Evolutionary conservation across 2,888 invertebrate genomes (phyloP), one percentile per base, ranked within the genome.

Genomic region (Tipula confusa): DNA sequence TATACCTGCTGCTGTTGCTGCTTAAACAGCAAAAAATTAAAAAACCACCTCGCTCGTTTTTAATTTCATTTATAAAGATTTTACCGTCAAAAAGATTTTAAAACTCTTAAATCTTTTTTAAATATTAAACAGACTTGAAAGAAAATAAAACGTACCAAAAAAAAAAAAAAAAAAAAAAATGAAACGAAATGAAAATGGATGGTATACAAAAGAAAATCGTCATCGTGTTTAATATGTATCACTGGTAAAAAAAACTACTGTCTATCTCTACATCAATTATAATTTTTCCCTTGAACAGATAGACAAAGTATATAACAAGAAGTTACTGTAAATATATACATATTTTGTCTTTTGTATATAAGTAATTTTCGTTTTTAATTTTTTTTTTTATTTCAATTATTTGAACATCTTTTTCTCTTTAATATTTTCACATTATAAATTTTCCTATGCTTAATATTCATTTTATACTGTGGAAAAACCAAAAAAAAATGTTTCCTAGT

Each of bases 271-370:
- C 64, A 64, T 64, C 64, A 64, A 64, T 64, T 64, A 64, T 64
- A 64, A 64, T 64, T 64, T 64, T 64, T 24, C 64, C 64, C 64
- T 64, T 64, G 64, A 64, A 64, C 64, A 64, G 64, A 64, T 64
- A 64, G 24, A 64, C 64, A 64, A 64, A 64, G 64, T 64, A 64
- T n/a, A 64, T 13, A 43, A 64, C 64, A 64, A 64, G 24, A 64
- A 64, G 64, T 64, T 64, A 64, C 64, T 64, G 64, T 64, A 64
- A 64, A 64, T 64, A 64, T 64, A 64, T n/a, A n/a, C n/a, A n/a
- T 24, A 24, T 64, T 64, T 64, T 24, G 64, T 43, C 43, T 15
- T 43, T 33, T 33, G 11, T 33, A 33, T 33, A 33, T 33, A 33
- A 33, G 43, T 43, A 43, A 43, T 43, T 15, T 43, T 36, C 36